Percentiles rank a stretch among this genome's conserved stretches.
These are phyloP conservation scores for Amblyjoppa proteus DNA, from an alignment of 2,888 invertebrate genomes.

Conservation along the genomic window DNA sequence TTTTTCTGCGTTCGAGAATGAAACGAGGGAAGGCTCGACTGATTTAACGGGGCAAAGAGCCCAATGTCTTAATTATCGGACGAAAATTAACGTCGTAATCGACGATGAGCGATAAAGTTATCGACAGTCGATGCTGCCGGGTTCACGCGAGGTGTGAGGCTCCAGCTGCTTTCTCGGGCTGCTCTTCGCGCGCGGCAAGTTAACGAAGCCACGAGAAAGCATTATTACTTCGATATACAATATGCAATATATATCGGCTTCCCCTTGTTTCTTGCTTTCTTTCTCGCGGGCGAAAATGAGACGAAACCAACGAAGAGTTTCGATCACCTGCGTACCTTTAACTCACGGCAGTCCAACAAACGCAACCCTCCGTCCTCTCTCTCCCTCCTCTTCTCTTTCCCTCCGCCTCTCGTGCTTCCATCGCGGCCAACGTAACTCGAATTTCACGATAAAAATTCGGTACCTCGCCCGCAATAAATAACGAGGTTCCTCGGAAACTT, in stretches of 20 bases:
- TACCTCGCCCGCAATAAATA: conserved; percentile 65
- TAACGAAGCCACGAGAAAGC: conserved; percentile 37
- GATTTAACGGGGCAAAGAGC: conserved; percentile 5
- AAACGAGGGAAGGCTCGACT: background rate
- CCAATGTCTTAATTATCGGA: conserved; percentile 42
- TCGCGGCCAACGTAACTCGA: conserved; percentile 46
- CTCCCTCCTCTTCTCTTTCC: background rate
- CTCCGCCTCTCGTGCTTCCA: conserved; percentile 10
- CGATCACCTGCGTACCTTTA: conserved; percentile 18
- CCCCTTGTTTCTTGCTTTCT: background rate
- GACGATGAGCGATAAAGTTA: conserved; percentile 54
- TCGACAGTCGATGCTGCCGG: conserved; percentile 29
- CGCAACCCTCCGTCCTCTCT: conserved; percentile 27
- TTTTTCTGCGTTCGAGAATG: background rate
- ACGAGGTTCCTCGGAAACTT: conserved; percentile 63
- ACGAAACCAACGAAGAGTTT: conserved; percentile 34
- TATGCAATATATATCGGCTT: conserved; percentile 10
- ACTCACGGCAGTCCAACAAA: conserved; percentile 17
- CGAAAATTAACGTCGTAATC: conserved; percentile 51
- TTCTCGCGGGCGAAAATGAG: conserved; percentile 23
- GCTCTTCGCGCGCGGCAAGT: background rate
- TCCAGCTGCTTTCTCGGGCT: background rate
- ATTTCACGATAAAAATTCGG: conserved; percentile 64
- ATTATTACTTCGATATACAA: conserved; percentile 25
- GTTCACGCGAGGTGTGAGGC: background rate